phyloP scores from a whole-genome alignment of 2,888 invertebrate species.

The Drosophila limbata region DNA sequence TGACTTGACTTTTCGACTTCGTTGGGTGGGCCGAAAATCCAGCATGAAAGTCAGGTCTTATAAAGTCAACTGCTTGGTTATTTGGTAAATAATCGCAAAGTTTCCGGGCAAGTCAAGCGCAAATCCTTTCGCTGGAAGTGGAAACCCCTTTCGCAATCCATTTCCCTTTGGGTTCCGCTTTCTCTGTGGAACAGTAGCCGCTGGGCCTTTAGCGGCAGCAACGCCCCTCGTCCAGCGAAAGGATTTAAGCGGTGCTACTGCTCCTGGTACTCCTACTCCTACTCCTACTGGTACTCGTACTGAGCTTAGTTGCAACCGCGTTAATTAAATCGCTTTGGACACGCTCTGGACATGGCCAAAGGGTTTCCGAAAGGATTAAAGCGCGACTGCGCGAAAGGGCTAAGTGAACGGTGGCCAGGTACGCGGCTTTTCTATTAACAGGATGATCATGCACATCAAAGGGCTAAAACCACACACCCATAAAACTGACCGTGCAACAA shows the following conservation, averaged over 20 bases:
- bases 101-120: conserved; percentile 43
- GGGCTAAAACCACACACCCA: conserved; percentile 85
- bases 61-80: conserved; percentile 64
- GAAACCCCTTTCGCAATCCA: conserved; percentile 40
- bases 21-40: conserved; percentile 21
- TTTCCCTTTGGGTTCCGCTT: not conserved
- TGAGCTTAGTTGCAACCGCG: conserved; percentile 66
- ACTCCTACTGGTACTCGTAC: conserved; percentile 1
- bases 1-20: conserved; percentile 70
- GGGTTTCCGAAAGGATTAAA: conserved; percentile 71
- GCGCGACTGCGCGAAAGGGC: conserved; percentile 17
- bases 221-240: conserved; percentile 61
- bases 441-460: conserved; percentile 84
- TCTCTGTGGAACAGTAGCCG: conserved; percentile 63
- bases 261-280: conserved; percentile 17
- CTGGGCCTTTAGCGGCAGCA: conserved; percentile 56
- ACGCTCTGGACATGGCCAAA: conserved; percentile 55
- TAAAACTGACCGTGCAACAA: conserved; percentile 78
- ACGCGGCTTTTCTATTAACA: conserved; percentile 79
- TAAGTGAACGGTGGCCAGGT: conserved; percentile 47
- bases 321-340: conserved; percentile 82
- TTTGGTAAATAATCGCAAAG: conserved; percentile 75
- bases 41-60: conserved; percentile 47
- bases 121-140: conserved; percentile 76
- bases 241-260: conserved; percentile 61